Evolutionary conservation across 2,888 invertebrate genomes (phyloP).

Genomic region (Sphinx pinastri): DNA sequence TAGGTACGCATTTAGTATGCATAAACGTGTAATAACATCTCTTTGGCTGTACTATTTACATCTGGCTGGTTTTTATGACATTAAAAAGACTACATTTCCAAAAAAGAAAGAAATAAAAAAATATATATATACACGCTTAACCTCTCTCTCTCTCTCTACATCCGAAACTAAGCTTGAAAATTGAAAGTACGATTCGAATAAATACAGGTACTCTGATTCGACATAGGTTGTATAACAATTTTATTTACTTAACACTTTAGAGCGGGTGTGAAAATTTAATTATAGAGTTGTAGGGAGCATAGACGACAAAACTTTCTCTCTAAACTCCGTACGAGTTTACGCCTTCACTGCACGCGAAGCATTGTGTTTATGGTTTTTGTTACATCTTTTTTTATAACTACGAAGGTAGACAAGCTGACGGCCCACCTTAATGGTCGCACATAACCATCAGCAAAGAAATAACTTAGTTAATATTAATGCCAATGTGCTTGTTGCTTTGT

Average conservation of each 20-base stretch:
- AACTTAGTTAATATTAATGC: background rate
- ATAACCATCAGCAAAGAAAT: background rate
- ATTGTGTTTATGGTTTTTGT: background rate
- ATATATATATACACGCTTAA: too few relatives aligned
- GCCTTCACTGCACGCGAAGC: background rate
- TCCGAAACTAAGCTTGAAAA: background rate
- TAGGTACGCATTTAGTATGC: too few relatives aligned
- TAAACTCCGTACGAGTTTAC: conserved; percentile 2
- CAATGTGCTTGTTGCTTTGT: too few relatives aligned
- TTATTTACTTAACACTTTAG: conserved; percentile 17
- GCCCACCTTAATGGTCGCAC: background rate
- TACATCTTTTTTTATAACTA: background rate
- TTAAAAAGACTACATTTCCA: too few relatives aligned
- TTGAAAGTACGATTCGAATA: background rate
- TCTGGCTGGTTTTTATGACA: too few relatives aligned
- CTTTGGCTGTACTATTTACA: too few relatives aligned
- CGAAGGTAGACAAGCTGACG: too few relatives aligned
- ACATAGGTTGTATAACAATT: conserved; percentile 4
- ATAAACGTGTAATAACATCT: too few relatives aligned
- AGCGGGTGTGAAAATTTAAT: conserved; percentile 8
- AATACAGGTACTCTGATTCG: background rate
- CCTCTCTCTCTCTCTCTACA: background rate
- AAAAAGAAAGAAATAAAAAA: too few relatives aligned
- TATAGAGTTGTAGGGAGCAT: conserved; percentile 10
- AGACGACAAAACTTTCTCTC: conserved; percentile 16